A percentile compares a stretch with the other conserved stretches of the same genome.
phyloP scores from a whole-genome alignment of 2,113 vertebrate genomes.

The Percina caprodes region DNA sequence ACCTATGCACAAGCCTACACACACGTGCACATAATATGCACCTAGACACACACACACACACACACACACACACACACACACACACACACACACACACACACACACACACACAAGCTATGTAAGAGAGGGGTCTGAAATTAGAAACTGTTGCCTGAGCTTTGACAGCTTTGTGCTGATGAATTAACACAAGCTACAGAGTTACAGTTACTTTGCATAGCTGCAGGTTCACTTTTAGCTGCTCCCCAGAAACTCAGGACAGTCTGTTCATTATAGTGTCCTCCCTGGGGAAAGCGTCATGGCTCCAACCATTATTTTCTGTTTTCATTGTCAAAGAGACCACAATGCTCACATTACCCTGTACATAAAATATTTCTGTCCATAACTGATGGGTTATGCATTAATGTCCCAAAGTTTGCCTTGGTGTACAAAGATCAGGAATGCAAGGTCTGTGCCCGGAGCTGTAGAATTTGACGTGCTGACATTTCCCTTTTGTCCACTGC shows the following conservation, averaged over 20 bases:
- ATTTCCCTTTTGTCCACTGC: conserved; percentile 64
- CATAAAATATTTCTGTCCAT: not conserved
- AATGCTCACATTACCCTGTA: conserved; percentile 1
- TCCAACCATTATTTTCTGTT: not conserved
- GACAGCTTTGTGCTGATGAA: conserved; percentile 64
- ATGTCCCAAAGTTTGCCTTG: conserved; percentile 35
- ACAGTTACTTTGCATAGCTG: conserved; percentile 43
- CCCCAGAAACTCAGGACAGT: conserved; percentile 36
- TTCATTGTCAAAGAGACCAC: conserved; percentile 13
- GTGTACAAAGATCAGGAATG: conserved; percentile 51
- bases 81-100: not conserved
- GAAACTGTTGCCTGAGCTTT: conserved; percentile 48
- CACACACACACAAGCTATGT: conserved; percentile 4
- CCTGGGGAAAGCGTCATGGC: conserved; percentile 13
- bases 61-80: not conserved
- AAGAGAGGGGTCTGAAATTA: conserved; percentile 44
- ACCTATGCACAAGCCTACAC: conserved; percentile 9
- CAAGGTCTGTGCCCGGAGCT: conserved; percentile 28
- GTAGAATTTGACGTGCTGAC: conserved; percentile 57
- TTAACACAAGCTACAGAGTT: conserved; percentile 49
- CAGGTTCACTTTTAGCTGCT: conserved; percentile 31
- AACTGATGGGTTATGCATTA: conserved; percentile 5
- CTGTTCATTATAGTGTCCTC: conserved; percentile 31
- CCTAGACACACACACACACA: not conserved
- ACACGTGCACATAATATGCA: not conserved